phyloP scores from a whole-genome alignment of 2,113 vertebrate genomes.

The Oxyura jamaicensis region DNA sequence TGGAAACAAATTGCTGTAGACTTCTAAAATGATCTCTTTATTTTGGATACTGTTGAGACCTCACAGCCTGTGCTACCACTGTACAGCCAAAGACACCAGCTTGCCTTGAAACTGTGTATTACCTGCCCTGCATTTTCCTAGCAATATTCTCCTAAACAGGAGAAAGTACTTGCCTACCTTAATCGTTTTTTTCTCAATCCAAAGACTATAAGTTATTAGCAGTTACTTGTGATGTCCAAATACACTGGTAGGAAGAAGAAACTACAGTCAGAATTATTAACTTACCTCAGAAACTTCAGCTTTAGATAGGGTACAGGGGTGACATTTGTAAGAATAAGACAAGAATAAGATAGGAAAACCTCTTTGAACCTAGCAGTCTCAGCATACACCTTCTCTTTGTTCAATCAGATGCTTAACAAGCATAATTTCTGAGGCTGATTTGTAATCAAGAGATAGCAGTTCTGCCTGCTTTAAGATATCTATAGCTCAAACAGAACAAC shows the following conservation, averaged over 20 bases:
- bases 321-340: background rate
- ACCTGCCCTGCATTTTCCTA: background rate
- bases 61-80: background rate
- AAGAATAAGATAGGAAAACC: background rate
- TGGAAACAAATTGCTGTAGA: background rate
- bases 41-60: background rate
- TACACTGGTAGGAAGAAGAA: background rate
- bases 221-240: background rate
- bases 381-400: background rate
- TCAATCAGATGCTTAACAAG: background rate
- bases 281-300: background rate
- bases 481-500: background rate
- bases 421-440: background rate
- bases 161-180: background rate
- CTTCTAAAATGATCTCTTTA: background rate
- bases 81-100: background rate
- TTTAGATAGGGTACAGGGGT: rapidly evolving
- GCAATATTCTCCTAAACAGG: background rate
- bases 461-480: background rate
- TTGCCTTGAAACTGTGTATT: background rate
- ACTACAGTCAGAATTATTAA: background rate
- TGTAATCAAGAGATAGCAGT: background rate
- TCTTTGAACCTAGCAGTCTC: background rate
- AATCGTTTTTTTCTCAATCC: background rate
- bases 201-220: background rate